Conservation (phyloP, 2,797 vertebrate genomes). For the Sorex maritimensis region DNA sequence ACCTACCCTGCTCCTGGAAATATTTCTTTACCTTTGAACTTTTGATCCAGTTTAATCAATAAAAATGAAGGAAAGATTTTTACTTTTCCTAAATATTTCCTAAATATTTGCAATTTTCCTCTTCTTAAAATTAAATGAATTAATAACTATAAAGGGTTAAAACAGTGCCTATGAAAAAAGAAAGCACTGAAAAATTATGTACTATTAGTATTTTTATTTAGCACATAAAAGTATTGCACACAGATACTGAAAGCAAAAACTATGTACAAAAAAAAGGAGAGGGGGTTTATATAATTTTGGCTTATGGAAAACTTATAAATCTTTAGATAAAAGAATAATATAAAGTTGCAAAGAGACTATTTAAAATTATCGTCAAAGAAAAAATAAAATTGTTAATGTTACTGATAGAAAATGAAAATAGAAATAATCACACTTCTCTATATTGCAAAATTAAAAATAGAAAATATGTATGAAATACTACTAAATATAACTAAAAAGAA, state of each 20-base stretch:
- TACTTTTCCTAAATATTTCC: too few species aligned
- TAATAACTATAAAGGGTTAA: conserved; percentile 23
- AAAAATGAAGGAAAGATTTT: too few species aligned
- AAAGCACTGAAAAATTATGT: background rate
- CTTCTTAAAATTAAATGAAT: conserved; percentile 28
- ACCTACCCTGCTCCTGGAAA: too few species aligned
- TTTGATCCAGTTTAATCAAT: too few species aligned
- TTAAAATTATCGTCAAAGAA: background rate
- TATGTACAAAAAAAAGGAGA: background rate
- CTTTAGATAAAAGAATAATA: conserved; percentile 2
- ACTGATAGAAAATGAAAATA: background rate
- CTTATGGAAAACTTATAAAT: conserved; percentile 19
- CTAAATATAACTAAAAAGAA: too few species aligned
- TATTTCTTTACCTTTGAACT: too few species aligned
- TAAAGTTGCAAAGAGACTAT: conserved; percentile 13
- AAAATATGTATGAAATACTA: too few species aligned
- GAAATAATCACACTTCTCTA: too few species aligned
- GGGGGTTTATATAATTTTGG: conserved; percentile 4
- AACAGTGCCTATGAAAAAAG: background rate
- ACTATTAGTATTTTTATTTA: background rate
- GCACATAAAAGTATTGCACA: background rate
- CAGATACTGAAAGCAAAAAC: conserved; percentile 27
- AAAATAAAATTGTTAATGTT: background rate
- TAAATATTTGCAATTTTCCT: background rate
- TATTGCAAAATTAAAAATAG: too few species aligned